Conservation (phyloP, 37 sponge, comb jelly and placozoan genomes). For the Tethya wilhelma region DNA sequence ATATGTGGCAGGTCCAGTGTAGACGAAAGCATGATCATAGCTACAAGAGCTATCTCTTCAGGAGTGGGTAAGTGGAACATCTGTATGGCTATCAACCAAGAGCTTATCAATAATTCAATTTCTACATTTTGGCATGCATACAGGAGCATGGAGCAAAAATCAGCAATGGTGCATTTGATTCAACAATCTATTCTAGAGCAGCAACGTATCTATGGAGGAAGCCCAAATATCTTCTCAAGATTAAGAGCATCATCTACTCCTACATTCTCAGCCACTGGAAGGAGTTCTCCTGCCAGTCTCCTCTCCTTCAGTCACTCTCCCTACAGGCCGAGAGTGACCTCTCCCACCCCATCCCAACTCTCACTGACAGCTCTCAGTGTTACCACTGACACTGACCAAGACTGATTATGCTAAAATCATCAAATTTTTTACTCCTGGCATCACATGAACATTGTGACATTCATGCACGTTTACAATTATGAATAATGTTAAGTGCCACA, state of each 20-base stretch:
- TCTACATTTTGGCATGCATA: neutral
- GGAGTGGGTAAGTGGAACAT: slow-evolving; percentile 40
- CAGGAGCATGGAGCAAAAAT: slow-evolving; percentile 42
- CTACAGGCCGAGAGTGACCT: neutral
- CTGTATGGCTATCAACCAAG: neutral
- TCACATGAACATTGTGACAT: neutral
- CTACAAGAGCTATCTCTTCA: slow-evolving; percentile 33
- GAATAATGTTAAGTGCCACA: too few species aligned
- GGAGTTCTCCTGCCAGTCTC: neutral
- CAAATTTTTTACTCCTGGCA: neutral
- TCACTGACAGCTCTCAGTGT: neutral
- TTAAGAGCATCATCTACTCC: neutral
- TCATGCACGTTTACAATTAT: too few species aligned
- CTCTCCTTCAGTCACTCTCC: slow-evolving; percentile 5
- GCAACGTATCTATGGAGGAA: slow-evolving; percentile 11
- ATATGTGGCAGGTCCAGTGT: slow-evolving; percentile 77
- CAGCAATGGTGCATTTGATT: slow-evolving; percentile 7
- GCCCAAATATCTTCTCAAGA: slow-evolving; percentile 3
- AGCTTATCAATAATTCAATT: too few species aligned
- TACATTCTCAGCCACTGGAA: neutral
- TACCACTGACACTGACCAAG: neutral
- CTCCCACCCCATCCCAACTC: slow-evolving; percentile 1
- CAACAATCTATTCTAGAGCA: slow-evolving; percentile 46
- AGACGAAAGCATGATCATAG: neutral
- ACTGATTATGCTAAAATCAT: neutral